Evolutionary conservation across 2,113 vertebrate species (phyloP).

Genomic region (Urocynchramus pylzowi): DNA sequence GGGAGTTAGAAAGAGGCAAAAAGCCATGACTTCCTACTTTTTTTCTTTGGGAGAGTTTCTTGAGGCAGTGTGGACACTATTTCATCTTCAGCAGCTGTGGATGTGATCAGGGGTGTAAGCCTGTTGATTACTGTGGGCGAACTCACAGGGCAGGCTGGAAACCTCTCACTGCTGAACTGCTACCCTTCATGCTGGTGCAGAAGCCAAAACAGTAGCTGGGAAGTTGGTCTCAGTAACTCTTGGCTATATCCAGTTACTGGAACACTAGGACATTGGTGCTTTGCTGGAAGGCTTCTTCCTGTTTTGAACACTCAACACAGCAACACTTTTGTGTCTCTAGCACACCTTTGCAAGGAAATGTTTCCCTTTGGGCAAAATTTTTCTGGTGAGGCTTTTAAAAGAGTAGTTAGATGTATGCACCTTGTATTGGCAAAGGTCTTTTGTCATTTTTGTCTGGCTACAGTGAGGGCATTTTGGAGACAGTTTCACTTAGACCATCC

Average conservation of each 20-base stretch:
- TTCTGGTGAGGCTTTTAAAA: background rate
- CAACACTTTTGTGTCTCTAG: background rate
- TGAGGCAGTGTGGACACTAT: background rate
- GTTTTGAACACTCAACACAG: background rate
- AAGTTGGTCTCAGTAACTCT: background rate
- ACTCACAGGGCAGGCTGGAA: background rate
- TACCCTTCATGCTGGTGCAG: background rate
- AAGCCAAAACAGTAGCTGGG: background rate
- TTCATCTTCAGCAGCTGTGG: background rate
- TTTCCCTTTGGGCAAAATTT: background rate
- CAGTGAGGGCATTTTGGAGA: background rate
- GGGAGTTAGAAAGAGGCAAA: background rate
- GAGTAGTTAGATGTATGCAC: background rate
- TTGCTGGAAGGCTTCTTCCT: background rate
- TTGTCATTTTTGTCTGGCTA: background rate
- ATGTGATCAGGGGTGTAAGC: background rate
- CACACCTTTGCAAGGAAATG: background rate
- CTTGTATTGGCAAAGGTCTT: background rate
- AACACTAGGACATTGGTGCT: background rate
- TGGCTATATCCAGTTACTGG: background rate
- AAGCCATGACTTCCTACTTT: background rate
- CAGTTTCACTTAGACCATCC: background rate
- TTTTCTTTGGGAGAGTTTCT: background rate
- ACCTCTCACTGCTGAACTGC: background rate
- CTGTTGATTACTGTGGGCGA: background rate